Evolutionary conservation across 2,888 invertebrate species (phyloP), one percentile per base, ranked within the genome.

Genomic region (Lingula anatina): DNA sequence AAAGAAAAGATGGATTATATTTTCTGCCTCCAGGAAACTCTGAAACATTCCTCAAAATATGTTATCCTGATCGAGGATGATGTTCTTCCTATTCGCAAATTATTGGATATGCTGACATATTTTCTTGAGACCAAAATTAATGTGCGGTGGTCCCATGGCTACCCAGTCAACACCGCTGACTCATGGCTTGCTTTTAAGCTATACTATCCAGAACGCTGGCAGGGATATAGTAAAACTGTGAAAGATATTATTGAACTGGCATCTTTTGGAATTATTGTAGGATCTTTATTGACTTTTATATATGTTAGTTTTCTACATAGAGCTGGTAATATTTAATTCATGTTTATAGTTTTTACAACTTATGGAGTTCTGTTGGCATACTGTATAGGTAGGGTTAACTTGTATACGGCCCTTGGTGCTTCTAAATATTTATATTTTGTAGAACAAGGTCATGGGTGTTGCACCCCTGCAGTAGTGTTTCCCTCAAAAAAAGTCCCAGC

Each of bases 401-500:
- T 74, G 5, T 40, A 66, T n/a, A 62, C 66, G 42, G 31, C 68
- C 15, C 56, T 71, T 2, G 50, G 66, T 36, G 45, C 68, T n/a
- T 64, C 68, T 0, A 54, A 54, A 5, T 47, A 64, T 38, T 49
- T 68, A 2, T 66, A 68, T 53, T 61, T 61, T 40, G 53, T 67
- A 4, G 60, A 63, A 0, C 63, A 62, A 3, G 65, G 71, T 1
- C 71, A 71, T 3, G 62, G 67, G n/a, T 73, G 74, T 47, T 73
- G 74, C 46, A 72, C 71, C 1, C 73, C 71, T 0, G 73, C 74
- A n/a, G 65, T 69, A 53, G 47, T 74, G 21, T 74, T 65, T 51
- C 62, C 70, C 7, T 49, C 53, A 9, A 26, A 51, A 20, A 62
- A 63, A 2, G 66, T 62, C 9, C 20, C 24, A 5, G 37, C 42